Percentiles rank a stretch among this genome's conserved stretches.
phyloP scores from a whole-genome alignment of 1,140 invertebrate species.

The Pinna nobilis region DNA sequence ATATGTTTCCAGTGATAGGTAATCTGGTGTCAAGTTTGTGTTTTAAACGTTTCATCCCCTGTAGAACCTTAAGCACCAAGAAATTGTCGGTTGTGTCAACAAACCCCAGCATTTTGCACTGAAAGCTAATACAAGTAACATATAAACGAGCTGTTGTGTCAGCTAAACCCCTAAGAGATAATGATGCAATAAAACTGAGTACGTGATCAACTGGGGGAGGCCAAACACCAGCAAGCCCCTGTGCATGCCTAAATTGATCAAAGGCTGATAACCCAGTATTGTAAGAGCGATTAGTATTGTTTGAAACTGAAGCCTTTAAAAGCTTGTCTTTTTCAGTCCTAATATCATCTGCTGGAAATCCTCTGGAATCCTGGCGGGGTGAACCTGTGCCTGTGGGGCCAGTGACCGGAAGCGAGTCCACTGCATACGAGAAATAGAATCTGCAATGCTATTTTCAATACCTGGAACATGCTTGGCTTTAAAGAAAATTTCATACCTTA shows the following conservation, averaged over 20 bases:
- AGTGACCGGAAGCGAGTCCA: neutral
- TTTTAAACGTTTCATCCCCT: neutral
- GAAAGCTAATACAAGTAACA: neutral
- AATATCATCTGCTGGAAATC: slow-evolving; percentile 4
- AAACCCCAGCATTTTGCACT: slow-evolving; percentile 6
- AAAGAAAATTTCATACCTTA: neutral
- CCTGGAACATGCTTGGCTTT: slow-evolving; percentile 4
- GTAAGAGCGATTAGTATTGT: neutral
- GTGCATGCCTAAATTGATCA: neutral
- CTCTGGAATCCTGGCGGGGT: neutral
- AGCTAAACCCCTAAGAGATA: neutral
- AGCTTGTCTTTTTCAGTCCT: neutral
- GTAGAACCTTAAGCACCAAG: slow-evolving; percentile 3
- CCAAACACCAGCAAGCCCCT: neutral
- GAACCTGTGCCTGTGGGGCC: neutral
- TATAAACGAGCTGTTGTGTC: neutral
- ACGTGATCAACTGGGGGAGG: neutral
- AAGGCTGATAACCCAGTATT: neutral
- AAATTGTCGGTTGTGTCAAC: slow-evolving; percentile 5
- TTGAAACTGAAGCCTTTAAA: neutral
- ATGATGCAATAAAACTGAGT: slow-evolving; percentile 3
- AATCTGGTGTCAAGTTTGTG: neutral
- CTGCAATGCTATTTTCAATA: slow-evolving; percentile 5
- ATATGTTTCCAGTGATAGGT: neutral
- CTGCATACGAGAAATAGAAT: slow-evolving; percentile 27